Conservation (phyloP, 2,113 vertebrate species). For the Cyprinodon tularosa region DNA sequence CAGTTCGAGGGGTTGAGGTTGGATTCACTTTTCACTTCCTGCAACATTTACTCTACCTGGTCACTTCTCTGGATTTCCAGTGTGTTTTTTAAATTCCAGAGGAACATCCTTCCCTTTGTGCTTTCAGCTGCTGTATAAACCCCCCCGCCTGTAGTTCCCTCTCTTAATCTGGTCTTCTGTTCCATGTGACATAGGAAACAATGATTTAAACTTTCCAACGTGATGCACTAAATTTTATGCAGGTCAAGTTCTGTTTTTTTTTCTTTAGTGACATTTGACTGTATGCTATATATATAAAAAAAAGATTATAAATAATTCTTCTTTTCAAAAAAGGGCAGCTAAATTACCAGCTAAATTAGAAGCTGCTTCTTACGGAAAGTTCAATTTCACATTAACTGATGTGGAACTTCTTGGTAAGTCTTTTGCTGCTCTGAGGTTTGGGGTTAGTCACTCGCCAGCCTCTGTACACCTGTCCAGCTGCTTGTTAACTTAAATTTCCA, state of each 20-base stretch:
- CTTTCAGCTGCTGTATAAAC: not conserved
- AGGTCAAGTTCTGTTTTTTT: not conserved
- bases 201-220: not conserved
- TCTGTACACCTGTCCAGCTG: too few species aligned
- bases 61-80: not conserved
- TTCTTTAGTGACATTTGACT: not conserved
- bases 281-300: too few species aligned
- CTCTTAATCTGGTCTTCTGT: not conserved
- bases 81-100: constrained; percentile 7
- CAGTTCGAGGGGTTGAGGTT: not conserved
- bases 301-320: too few species aligned
- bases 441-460: not conserved
- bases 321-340: too few species aligned
- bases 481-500: too few species aligned
- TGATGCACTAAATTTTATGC: not conserved
- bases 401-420: too few species aligned
- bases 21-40: constrained; percentile 20
- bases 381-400: too few species aligned
- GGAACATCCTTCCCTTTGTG: not conserved
- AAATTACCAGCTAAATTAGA: too few species aligned
- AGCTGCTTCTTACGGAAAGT: too few species aligned
- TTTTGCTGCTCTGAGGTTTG: too few species aligned
- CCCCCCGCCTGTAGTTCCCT: constrained; percentile 12
- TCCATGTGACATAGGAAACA: not conserved
- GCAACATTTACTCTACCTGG: not conserved